Percentiles rank a stretch among this genome's conserved stretches.
Evolutionary conservation across 2,797 vertebrate genomes (phyloP).

Genomic region (Xenops minutus): DNA sequence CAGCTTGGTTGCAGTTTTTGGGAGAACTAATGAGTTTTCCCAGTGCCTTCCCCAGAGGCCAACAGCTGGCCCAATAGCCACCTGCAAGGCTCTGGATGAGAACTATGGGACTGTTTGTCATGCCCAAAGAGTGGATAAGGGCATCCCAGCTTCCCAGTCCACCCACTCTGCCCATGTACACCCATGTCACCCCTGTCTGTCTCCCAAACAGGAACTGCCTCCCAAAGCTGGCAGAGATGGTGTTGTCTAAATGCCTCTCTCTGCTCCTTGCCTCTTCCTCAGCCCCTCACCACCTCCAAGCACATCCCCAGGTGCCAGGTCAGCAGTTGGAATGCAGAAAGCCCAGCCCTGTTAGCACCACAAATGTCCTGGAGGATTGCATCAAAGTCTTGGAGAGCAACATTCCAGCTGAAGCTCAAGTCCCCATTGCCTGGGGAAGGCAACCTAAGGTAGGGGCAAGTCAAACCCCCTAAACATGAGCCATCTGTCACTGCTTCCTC

Average conservation of each 20-base stretch:
- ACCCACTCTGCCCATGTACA: accelerated
- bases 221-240: not conserved
- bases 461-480: accelerated
- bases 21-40: not conserved
- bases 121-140: not conserved
- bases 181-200: not conserved
- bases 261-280: accelerated
- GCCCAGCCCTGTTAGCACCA: not conserved
- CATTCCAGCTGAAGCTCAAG: not conserved
- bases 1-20: not conserved
- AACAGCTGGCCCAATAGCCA: accelerated
- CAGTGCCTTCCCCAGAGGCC: not conserved
- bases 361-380: too few species aligned
- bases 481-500: not conserved
- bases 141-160: not conserved
- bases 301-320: not conserved
- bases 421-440: too few species aligned
- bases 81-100: not conserved
- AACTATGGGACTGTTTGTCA: not conserved
- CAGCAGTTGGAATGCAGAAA: not conserved
- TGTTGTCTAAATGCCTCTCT: not conserved
- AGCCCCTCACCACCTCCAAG: not conserved
- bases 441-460: not conserved
- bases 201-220: not conserved
- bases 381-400: not conserved